Conservation (phyloP, 2,797 vertebrate species). For the Cygnus olor region DNA sequence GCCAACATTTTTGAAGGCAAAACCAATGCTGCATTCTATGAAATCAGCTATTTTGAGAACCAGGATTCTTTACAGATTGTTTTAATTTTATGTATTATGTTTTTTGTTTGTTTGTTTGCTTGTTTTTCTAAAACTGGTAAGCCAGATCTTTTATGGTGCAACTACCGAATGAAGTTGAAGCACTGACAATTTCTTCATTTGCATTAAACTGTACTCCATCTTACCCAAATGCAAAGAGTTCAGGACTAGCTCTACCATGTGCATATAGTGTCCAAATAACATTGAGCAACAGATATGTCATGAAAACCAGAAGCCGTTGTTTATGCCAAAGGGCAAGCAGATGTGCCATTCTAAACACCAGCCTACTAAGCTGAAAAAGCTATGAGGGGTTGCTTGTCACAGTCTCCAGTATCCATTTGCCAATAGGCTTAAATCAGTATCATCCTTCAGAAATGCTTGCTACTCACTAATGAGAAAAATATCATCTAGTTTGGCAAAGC, state of each 20-base stretch:
- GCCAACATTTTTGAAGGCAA: not conserved
- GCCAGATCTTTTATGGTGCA: not conserved
- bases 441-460: not conserved
- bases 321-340: not conserved
- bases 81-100: not conserved
- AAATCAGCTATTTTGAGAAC: not conserved
- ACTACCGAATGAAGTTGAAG: not conserved
- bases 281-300: not conserved
- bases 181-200: not conserved
- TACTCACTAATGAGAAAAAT: not conserved
- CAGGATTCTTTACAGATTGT: not conserved
- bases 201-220: not conserved
- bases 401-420: not conserved
- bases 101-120: not conserved
- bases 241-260: not conserved
- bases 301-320: not conserved
- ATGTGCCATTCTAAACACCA: not conserved
- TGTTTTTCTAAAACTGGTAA: not conserved
- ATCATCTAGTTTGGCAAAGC: not conserved
- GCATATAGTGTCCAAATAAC: not conserved
- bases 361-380: not conserved
- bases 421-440: not conserved
- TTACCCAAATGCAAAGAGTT: not conserved
- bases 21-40: not conserved
- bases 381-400: not conserved